Conservation (phyloP, 2,888 invertebrate genomes). For the Drosophila mimetica region DNA sequence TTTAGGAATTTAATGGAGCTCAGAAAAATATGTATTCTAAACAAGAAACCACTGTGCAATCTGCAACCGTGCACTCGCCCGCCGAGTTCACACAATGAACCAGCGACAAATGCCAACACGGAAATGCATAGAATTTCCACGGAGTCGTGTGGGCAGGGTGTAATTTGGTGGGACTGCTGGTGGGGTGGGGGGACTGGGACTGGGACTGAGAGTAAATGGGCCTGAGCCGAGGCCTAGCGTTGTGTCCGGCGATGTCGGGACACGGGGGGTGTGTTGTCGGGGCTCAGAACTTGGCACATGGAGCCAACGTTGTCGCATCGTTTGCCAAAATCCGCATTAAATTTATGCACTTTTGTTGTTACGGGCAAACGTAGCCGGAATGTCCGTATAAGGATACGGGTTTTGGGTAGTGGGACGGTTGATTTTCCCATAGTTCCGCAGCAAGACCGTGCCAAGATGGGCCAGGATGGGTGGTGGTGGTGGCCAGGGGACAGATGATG, state of each 20-base stretch:
- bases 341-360: constrained; percentile 82
- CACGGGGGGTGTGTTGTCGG: constrained; percentile 42
- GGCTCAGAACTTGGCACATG: constrained; percentile 62
- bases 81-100: constrained; percentile 56
- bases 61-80: constrained; percentile 24
- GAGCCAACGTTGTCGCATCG: constrained; percentile 68
- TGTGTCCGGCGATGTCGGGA: constrained; percentile 33
- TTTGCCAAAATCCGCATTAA: constrained; percentile 83
- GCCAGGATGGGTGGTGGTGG: not conserved
- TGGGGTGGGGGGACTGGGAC: not conserved
- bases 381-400: constrained; percentile 47
- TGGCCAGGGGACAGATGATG: constrained; percentile 47
- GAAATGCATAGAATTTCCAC: constrained; percentile 74
- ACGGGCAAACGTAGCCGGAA: constrained; percentile 60
- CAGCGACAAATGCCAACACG: constrained; percentile 79
- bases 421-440: constrained; percentile 48
- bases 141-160: constrained; percentile 33
- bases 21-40: not conserved
- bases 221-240: constrained; percentile 36
- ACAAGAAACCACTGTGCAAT: constrained; percentile 16
- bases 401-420: not conserved
- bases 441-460: constrained; percentile 55
- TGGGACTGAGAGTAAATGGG: too few relatives aligned
- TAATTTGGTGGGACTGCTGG: not conserved
- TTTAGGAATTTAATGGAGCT: not conserved